Evolutionary conservation across 1,140 invertebrate genomes (phyloP), one percentile per base, ranked within the genome.

Genomic region (Drosophila grimshawi): DNA sequence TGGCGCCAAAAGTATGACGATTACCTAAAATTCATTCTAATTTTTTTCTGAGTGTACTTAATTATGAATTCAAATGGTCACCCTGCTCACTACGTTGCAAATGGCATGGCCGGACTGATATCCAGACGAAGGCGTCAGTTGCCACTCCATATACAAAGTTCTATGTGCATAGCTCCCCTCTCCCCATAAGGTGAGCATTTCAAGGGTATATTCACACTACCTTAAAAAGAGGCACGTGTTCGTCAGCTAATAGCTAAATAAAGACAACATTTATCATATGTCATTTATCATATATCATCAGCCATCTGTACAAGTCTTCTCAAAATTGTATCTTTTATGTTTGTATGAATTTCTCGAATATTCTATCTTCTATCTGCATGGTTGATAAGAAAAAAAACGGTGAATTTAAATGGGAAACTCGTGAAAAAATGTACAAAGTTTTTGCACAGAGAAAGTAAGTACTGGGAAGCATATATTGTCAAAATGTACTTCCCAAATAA

Each of bases 11-110:
- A 19, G 19, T 19, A 19, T 19, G 19, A 19, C 19, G 19, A 19
- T 19, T 19, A 1, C 19, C 19, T 19, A 19, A 19, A 19, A 19
- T 19, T 19, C 19, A 19, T 19, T 19, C 19, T 19, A 19, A 19
- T 19, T 19, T 19, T 19, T 19, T 19, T 19, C 19, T 19, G 19
- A 19, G 19, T 19, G 19, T 19, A 19, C 30, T 86, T 81, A 74
- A 85, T 86, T 86, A 86, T 75, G 81, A 85, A 85, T 85, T 85
- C 82, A 81, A 75, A 19, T 69, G 57, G 73, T 75, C 74, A 53
- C 51, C 66, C 67, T 61, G 41, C 11, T 30, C n/a, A 56, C 45
- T 49, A 33, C 43, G 78, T 85, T 19, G 81, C 77, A 70, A 83
- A 82, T 83, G 71, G 49, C 56, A 80, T 67, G 37, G 35, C 32